Base-by-base conservation (phyloP, 1,140 invertebrate genomes). In the Atta texana region DNA sequence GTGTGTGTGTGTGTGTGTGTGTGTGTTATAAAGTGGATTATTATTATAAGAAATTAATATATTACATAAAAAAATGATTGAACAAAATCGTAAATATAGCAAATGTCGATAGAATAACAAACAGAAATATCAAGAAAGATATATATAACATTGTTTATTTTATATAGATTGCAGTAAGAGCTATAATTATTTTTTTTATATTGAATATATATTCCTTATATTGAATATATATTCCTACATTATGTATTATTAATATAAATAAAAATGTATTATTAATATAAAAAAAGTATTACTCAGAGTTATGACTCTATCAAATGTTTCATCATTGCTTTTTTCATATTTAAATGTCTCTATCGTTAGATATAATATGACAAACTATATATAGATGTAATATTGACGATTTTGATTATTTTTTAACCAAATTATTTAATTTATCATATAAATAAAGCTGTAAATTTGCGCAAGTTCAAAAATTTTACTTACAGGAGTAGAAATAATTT, bases 401-500 rank as follows among this genome's bases (percentile, higher is more conserved):
- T 49, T 16, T 14, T 75, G 4, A 63, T 49, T n/a, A 28, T 71
- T 28, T 5, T 81, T 57, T 72, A 14, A 61, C 12, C 8, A 51
- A 61, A 34, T 49, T 71, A 44, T 21, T 3, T 28, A 57, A 28
- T 72, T 59, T 82, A 31, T 74, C 0, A 28, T 10, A 28, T 31
- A 28, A 24, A 71, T 10, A 31, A 44, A 82, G 24, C 49, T 61
- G 16, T 10, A 28, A 64, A 34, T 39, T 49, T 82, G 34, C 14
- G 34, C 64, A 28, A 64, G 55, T 12, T 84, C 6, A 12, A 10
- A 14, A 57, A 64, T 53, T 72, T 81, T 39, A 57, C 68, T 86
- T 80, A 53, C 85, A 91, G 87, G 88, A 72, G 71, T 86, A 82
- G 75, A 89, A 69, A 72, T 90, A 89, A 72, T 81, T 68, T 75